A percentile compares a stretch with the other conserved stretches of the same genome.
phyloP scores from a whole-genome alignment of 2,888 invertebrate genomes.

The Oscheius sp. region DNA sequence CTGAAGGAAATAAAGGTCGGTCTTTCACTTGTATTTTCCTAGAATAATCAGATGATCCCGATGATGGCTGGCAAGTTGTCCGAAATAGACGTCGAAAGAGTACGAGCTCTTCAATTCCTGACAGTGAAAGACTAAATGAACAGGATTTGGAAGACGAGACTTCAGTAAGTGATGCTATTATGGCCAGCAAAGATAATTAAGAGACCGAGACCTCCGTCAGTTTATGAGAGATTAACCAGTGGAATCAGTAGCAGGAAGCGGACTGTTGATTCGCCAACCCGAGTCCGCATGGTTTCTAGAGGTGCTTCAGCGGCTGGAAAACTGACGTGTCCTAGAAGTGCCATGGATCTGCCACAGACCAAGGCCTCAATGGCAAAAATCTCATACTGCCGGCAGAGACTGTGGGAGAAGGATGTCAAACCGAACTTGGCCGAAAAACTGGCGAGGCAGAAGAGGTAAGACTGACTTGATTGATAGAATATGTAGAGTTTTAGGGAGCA shows the following conservation, averaged over 20 bases:
- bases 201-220: constrained; percentile 32
- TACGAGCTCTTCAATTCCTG: constrained; percentile 47
- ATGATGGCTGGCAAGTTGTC: constrained; percentile 61
- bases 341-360: constrained; percentile 67
- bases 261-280: background rate
- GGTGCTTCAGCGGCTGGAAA: constrained; percentile 19
- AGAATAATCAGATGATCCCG: constrained; percentile 11
- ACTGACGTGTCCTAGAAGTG: constrained; percentile 59
- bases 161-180: background rate
- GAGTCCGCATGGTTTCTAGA: background rate
- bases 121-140: constrained; percentile 41
- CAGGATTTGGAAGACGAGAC: background rate
- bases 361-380: constrained; percentile 73
- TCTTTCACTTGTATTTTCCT: background rate
- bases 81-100: constrained; percentile 44
- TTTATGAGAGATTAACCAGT: constrained; percentile 43
- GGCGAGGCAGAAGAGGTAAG: constrained; percentile 43
- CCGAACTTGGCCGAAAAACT: constrained; percentile 62
- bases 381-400: constrained; percentile 68
- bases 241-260: constrained; percentile 18
- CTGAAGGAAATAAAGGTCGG: background rate
- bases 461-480: background rate
- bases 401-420: constrained; percentile 66
- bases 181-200: background rate
- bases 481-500: constrained; percentile 2